Evolutionary conservation across 2,888 invertebrate genomes (phyloP).

Genomic region (Xanthia togata): DNA sequence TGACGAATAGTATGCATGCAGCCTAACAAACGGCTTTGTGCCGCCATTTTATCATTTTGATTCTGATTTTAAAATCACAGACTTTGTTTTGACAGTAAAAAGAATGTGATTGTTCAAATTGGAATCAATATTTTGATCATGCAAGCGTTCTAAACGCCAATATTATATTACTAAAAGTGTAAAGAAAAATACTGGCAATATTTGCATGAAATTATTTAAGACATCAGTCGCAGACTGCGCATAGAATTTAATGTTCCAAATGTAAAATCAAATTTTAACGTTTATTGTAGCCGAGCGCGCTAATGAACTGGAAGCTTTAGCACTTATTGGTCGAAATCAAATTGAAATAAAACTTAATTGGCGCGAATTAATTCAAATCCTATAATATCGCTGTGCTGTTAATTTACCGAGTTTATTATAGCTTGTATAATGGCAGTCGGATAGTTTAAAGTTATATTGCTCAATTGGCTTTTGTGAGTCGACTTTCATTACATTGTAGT

Average conservation of each 20-base stretch:
- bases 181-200: slow-evolving; percentile 10
- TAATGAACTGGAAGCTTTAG: slow-evolving; percentile 56
- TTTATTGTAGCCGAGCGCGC: slow-evolving; percentile 55
- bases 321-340: slow-evolving; percentile 65
- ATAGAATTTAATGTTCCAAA: slow-evolving; percentile 60
- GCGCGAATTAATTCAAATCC: slow-evolving; percentile 63
- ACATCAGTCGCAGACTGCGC: slow-evolving; percentile 52
- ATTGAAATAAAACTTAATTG: slow-evolving; percentile 67
- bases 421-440: slow-evolving; percentile 31
- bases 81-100: slow-evolving; percentile 1
- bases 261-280: slow-evolving; percentile 61
- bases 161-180: slow-evolving; percentile 17
- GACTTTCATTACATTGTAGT: slow-evolving; percentile 31
- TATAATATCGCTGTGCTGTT: slow-evolving; percentile 48
- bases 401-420: slow-evolving; percentile 42
- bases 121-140: slow-evolving; percentile 12
- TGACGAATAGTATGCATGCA: slow-evolving; percentile 49
- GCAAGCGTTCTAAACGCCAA: slow-evolving; percentile 2
- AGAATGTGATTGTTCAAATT: neutral
- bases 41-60: slow-evolving; percentile 33
- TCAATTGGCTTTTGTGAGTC: slow-evolving; percentile 42
- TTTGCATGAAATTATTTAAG: slow-evolving; percentile 48
- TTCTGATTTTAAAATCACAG: slow-evolving; percentile 43
- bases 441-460: slow-evolving; percentile 53
- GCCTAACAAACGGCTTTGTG: slow-evolving; percentile 49